Evolutionary conservation across 1,140 invertebrate genomes (phyloP), one percentile per base, ranked within the genome.

Genomic region (Chionoecetes opilio): DNA sequence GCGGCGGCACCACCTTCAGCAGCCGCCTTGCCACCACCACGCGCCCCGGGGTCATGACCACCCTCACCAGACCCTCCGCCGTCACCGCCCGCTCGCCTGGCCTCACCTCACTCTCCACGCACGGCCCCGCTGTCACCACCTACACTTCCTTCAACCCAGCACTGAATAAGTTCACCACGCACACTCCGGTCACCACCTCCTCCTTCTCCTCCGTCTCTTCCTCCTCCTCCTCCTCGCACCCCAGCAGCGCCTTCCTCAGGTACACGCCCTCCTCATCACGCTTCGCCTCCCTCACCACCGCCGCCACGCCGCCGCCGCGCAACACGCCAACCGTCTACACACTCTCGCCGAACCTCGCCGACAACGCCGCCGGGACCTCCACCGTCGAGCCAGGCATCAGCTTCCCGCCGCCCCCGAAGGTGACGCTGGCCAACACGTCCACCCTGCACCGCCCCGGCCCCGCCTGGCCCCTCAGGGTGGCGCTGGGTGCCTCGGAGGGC

Each of bases 381-480:
- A 26, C 46, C 93, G 38, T 63, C 21, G 21, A 53, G 26, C 86
- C 86, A 26, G 41, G 34, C 3, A n/a, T 75, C 0, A 75, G 1
- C 46, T 63, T 38, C n/a, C 75, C 94, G 63, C 91, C 84, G 26
- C 94, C 94, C 29, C 89, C 94, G 17, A 91, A 91, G 90, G 94
- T 95, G 35, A 95, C 94, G 21, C 82, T 87, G 11, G 89, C 90
- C 26, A 95, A 38, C 84, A 41, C 90, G 8, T 63, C 88, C 17
- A 92, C 94, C 14, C 84, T 88, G n/a, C 90, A 92, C 38, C 90
- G 94, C 26, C 94, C 94, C 9, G 90, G 29, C 21, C 94, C 94
- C 0, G 38, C 94, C 17, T 95, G 94, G 94, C 94, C 94, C 31
- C 90, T 95, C 41, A 86, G 90, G 41, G 94, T 95, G 21, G 92